Base-by-base conservation (phyloP, 2,888 invertebrate genomes). In the Pyrochroa serraticornis region DNA sequence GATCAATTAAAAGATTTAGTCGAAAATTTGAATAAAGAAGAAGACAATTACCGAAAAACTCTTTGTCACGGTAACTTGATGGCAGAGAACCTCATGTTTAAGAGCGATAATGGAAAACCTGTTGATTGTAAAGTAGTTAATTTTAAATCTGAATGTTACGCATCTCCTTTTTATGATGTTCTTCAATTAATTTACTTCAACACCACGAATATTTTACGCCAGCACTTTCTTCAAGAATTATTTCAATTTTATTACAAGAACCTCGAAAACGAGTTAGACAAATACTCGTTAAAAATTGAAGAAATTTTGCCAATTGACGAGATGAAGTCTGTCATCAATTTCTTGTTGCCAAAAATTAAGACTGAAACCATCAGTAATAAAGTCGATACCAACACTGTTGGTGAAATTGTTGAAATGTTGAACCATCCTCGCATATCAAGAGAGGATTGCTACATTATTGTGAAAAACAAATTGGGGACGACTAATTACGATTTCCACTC, bases 371-470 rank as follows among this genome's bases (percentile, higher is more conserved):
- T 7, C 51, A 39, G 30, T 64, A n/a, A n/a, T n/a, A 60, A 9
- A 45, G 10, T 35, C 6, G 36, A 7, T 14, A 31, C 41, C 2
- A 43, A 43, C 41, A 48, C 43, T 9, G 9, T 61, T 7, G 37
- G 6, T 1, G 62, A 59, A 49, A 32, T 64, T 6, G 37, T 54
- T 36, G 46, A 54, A 34, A 37, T 42, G 2, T 22, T 59, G 30
- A 38, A 32, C 1, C 45, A 37, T 54, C 62, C 64, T 1, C 36
- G 51, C 6, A 38, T 71, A 35, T 58, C 64, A n/a, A 47, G 60
- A 34, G 70, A 72, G 61, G 71, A 73, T 55, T 68, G 68, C 47
- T 68, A 67, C 45, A 59, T 59, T 49, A 62, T 71, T 5, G 33
- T 68, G 1, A 60, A 49, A 32, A 69, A 65, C 22, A 67, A 68